Percentiles rank a stretch among this genome's conserved stretches.
phyloP scores from a whole-genome alignment of 2,797 vertebrate genomes.

The Enteromius viviparus region DNA sequence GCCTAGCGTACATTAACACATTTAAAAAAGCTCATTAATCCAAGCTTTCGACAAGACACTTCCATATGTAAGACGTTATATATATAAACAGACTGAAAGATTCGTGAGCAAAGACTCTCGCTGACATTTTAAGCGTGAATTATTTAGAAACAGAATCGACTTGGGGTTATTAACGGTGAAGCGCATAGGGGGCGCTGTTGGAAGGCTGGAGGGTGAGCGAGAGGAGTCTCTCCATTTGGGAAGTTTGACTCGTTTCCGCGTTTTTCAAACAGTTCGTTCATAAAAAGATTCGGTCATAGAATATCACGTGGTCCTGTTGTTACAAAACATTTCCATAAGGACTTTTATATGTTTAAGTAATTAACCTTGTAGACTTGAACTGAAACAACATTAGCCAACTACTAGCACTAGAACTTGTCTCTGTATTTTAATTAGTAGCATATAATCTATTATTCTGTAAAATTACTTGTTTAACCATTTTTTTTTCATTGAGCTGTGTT shows the following conservation, averaged over 20 bases:
- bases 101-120: not conserved
- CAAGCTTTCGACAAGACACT: not conserved
- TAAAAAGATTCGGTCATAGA: not conserved
- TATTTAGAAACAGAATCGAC: not conserved
- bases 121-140: not conserved
- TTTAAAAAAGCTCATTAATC: not conserved
- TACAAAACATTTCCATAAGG: not conserved
- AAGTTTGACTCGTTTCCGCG: not conserved
- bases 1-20: not conserved
- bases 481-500: not conserved
- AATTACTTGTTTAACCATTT: not conserved
- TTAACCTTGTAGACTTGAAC: not conserved
- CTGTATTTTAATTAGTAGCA: not conserved
- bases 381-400: not conserved
- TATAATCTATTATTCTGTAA: not conserved
- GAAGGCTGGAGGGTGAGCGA: constrained; percentile 4
- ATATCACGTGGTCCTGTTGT: not conserved
- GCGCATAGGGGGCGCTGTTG: constrained; percentile 57
- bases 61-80: not conserved
- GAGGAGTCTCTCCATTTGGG: not conserved
- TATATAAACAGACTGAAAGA: not conserved
- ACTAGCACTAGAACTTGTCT: not conserved
- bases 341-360: not conserved
- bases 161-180: not conserved
- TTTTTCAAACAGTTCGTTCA: not conserved